Base-by-base conservation (phyloP, 2,113 vertebrate genomes). In the Synchiropus splendidus region DNA sequence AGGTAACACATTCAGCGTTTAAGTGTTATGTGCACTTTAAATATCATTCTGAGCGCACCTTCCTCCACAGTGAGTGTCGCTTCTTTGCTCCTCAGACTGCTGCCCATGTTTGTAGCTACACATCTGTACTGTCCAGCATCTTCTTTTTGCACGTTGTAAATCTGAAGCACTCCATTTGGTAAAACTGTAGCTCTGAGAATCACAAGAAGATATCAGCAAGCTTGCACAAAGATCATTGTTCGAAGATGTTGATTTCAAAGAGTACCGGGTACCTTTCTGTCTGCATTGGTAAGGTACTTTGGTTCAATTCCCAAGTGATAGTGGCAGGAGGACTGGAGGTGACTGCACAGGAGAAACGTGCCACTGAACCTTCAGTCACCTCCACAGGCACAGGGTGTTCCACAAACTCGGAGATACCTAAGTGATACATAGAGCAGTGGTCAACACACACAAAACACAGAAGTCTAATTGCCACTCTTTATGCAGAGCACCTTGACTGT, bases 291-390 rank as follows among this genome's bases (percentile, higher is more conserved):
- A 97, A 64, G 36, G 77, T 37, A 49, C 86, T 96, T 66, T 90
- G 87, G 70, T 97, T 94, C 39, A 89, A 70, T 66, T 97, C 92
- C 94, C 94, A 98, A 8, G 89, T 94, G 72, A 97, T 88, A 48
- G 84, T 64, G 15, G 90, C 88, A 42, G 86, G 77, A 58, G 90
- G 91, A 45, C 76, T 87, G 48, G 90, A 86, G 30, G 76, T 84
- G 68, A 95, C 86, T 35, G 84, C 85, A 61, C 94, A 98, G 39
- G 83, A 78, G 77, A 98, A 92, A 44, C 94, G 81, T 46, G 89
- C 93, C 53, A 96, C 85, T 31, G 87, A 88, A 16, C 90, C 90
- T 64, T 90, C 86, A 1, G 67, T 82, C 33, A 87, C 88, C 45
- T 84, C 78, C 32, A 71, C 12, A 44, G 89, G 81, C 68, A 87